Base-by-base conservation (phyloP, 2,113 vertebrate genomes). In the Stigmatopora argus region DNA sequence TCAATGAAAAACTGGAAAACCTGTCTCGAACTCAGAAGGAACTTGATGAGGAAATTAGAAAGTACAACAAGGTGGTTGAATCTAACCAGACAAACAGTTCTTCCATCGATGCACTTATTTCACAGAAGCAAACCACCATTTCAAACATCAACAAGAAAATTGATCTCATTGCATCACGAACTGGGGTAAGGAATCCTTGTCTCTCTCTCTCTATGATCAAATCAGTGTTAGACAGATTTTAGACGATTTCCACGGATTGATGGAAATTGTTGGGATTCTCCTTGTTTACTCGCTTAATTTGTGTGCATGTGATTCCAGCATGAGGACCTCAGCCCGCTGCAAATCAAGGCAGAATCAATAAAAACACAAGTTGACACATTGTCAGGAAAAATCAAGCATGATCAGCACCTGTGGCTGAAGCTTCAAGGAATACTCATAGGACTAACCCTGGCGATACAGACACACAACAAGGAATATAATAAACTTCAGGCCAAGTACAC, bases 271-370 rank as follows among this genome's bases (percentile, higher is more conserved):
- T 26, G 5, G 23, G 23, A 56, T 10, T 17, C 23, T 2, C 53
- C 53, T 12, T 56, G 23, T 26, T 7, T 56, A 7, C 53, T 52
- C 14, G 48, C 18, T 8, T 57, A 34, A 34, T 64, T 14, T 62
- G 10, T 23, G 8, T 47, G 7, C 17, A 4, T 65, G 11, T 58
- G 15, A 70, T 71, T 10, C 13, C 71, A 99, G 97, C 89, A 89
- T 9, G 91, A 93, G 56, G 95, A 96, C 61, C 18, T 93, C 9
- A 92, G 92, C 55, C 96, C 96, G 0, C 46, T 94, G 77, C 93
- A 97, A 78, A 87, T 96, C 11, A 86, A 91, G 70, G 78, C 91
- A 18, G 89, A 90, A 23, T 71, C 66, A 26, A 74, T 96, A 60
- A 88, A 9, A 38, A 90, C 86, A 78, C 26, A 91, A 74, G 81